Percentiles rank a stretch among this genome's conserved stretches.
phyloP scores from a whole-genome alignment of 1,140 invertebrate species.

The Leptinotarsa lineolata region DNA sequence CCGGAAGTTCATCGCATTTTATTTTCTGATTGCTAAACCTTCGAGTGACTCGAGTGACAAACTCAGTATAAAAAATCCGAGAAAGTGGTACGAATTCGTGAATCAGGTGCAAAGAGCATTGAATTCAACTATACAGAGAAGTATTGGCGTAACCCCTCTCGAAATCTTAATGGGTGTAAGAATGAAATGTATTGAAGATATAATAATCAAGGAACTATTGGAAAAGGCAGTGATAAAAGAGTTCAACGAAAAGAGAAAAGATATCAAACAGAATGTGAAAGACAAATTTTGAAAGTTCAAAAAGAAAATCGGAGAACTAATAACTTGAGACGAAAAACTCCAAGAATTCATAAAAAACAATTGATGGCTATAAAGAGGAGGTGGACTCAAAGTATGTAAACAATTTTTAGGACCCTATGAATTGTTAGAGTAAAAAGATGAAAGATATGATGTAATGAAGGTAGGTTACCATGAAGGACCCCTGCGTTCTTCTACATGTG shows the following conservation, averaged over 20 bases:
- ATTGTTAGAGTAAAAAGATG: background rate
- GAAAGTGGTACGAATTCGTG: too few relatives aligned
- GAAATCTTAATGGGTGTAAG: too few relatives aligned
- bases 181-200: too few relatives aligned
- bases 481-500: background rate
- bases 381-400: constrained; percentile 10
- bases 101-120: too few relatives aligned
- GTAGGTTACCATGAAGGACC: constrained; percentile 10
- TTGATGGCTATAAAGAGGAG: constrained; percentile 30
- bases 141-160: too few relatives aligned
- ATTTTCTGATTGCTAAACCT: too few relatives aligned
- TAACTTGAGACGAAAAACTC: constrained; percentile 35
- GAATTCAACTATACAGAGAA: too few relatives aligned
- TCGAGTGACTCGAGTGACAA: too few relatives aligned
- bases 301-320: constrained; percentile 47
- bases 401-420: constrained; percentile 28
- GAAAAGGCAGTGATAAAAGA: background rate
- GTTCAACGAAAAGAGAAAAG: constrained; percentile 36
- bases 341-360: constrained; percentile 26
- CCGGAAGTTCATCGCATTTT: too few relatives aligned
- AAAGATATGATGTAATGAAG: background rate
- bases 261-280: constrained; percentile 38
- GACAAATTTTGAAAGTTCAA: constrained; percentile 47
- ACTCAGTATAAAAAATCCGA: too few relatives aligned
- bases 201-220: too few relatives aligned